Percentiles rank a stretch among this genome's conserved stretches.
These are phyloP conservation scores for Callocephalon fimbriatum DNA, from an alignment of 2,113 vertebrate species.

Conservation along the genomic window DNA sequence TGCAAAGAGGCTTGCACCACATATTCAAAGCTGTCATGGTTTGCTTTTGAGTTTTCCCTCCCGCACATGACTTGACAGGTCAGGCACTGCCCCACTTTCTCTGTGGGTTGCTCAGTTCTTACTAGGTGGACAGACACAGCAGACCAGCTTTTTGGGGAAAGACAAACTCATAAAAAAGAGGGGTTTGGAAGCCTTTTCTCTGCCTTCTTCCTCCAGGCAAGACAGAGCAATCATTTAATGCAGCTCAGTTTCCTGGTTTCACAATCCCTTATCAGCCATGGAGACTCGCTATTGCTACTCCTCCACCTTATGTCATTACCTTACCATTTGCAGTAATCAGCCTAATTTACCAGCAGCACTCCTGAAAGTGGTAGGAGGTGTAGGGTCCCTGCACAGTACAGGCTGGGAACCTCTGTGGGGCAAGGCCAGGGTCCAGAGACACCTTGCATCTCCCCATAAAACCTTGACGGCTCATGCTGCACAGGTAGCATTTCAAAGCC, in stretches of 20 bases:
- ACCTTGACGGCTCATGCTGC: accelerated
- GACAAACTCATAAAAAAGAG: neutral
- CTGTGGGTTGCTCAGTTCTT: accelerated
- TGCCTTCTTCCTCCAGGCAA: neutral
- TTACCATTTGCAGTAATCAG: neutral
- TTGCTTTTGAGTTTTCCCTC: neutral
- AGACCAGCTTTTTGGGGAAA: neutral
- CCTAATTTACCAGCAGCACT: neutral
- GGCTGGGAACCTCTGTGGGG: neutral
- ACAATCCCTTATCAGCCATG: accelerated
- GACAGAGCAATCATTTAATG: accelerated
- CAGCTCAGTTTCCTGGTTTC: neutral
- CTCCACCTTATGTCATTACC: neutral
- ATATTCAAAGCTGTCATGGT: neutral
- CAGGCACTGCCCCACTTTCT: neutral
- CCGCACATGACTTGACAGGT: neutral
- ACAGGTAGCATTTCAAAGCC: neutral
- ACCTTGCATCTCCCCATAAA: neutral
- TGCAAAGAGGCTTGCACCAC: neutral
- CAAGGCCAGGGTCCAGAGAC: neutral
- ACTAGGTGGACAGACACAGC: neutral
- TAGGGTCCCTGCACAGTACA: neutral
- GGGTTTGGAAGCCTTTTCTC: neutral
- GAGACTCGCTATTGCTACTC: neutral
- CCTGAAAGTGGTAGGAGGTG: neutral